phyloP scores from a whole-genome alignment of 2,113 vertebrate genomes.

The Limnothrissa miodon region DNA sequence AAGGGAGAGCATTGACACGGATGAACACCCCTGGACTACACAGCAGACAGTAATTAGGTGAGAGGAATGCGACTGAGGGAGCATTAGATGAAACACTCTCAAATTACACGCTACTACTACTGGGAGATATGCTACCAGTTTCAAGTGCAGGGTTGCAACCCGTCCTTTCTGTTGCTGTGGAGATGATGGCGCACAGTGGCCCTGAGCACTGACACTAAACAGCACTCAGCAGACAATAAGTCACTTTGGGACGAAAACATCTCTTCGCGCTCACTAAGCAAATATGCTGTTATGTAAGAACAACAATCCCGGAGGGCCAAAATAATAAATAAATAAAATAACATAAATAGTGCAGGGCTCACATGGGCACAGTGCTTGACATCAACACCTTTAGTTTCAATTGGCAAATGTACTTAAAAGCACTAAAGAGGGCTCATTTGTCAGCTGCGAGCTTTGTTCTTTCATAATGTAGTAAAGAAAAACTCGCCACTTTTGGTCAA shows the following conservation, averaged over 20 bases:
- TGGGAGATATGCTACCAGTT: background rate
- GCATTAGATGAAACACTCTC: background rate
- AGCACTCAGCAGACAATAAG: constrained; percentile 7
- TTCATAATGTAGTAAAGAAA: background rate
- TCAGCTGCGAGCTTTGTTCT: background rate
- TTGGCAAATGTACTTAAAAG: background rate
- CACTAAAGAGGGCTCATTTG: background rate
- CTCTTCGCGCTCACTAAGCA: background rate
- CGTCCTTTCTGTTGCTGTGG: background rate
- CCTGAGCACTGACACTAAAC: background rate
- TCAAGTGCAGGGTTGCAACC: background rate
- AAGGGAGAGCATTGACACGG: background rate
- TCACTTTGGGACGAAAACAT: background rate
- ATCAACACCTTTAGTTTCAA: background rate
- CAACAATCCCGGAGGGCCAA: background rate
- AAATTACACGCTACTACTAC: background rate
- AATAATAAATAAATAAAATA: no score
- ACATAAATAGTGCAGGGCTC: background rate
- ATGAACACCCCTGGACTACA: background rate
- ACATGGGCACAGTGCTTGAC: background rate
- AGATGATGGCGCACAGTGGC: background rate
- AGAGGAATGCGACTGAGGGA: background rate
- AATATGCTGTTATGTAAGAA: background rate
- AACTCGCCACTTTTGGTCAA: no score
- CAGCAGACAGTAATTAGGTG: background rate